Evolutionary conservation across 2,797 vertebrate species (phyloP), one percentile per base, ranked within the genome.

Genomic region (Pseudochirops cupreus): DNA sequence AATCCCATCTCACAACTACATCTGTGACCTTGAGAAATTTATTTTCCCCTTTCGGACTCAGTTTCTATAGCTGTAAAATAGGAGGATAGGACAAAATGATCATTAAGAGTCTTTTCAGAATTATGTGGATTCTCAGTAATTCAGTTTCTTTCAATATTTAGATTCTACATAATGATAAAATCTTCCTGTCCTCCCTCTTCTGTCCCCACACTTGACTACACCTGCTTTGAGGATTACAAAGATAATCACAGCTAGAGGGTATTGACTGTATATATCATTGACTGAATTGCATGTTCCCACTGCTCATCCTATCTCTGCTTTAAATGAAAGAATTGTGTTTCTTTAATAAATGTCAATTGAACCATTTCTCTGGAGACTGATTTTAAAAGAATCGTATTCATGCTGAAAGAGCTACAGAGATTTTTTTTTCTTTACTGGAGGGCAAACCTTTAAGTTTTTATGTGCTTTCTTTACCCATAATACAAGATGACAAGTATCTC

Each of bases 401-500:
- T 39, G 26, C 28, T 89, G 95, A 95, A 67, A 93, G 90, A 97
- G 26, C 21, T 87, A n/a, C 29, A 6, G 31, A 54, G 62, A 94
- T 90, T 90, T 92, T 95, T 94, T 94, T 29, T 59, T 92, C 14
- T 96, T 90, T 1, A 89, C n/a, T 94, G 28, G 46, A 11, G 26
- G 96, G 52, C 91, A 92, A 93, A 94, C 55, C 92, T 91, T 97
- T 97, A 97, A 90, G 95, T 95, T 97, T 98, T 97, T 97, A 58
- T 39, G 1, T 96, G 91, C 96, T 96, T 97, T 82, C 96, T 96
- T 97, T 82, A 94, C 52, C 95, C 94, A 93, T 95, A 91, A 89
- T 53, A 94, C 91, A 97, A 98, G 93, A 93, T 98, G 62, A 97
- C 97, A 97, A 96, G 91, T 94, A 95, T 91, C 91, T 95, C 62